Conservation (phyloP, 2,113 vertebrate genomes). For the Myrmecobius fasciatus region DNA sequence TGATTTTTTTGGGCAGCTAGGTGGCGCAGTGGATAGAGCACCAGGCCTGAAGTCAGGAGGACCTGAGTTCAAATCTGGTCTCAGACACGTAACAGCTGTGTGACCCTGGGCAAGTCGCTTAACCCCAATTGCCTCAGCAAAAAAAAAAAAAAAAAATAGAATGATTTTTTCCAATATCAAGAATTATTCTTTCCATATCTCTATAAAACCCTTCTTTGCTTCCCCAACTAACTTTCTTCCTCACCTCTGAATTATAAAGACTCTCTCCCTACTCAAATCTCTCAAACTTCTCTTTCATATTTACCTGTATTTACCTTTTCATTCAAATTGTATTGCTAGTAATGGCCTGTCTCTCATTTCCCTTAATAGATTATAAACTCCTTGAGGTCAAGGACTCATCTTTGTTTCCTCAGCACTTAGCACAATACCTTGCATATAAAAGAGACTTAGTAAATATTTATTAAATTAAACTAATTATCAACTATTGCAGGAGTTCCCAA, state of each 20-base stretch:
- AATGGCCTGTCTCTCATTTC: background rate
- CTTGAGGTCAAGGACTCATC: background rate
- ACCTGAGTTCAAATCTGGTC: too few species aligned
- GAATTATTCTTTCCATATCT: background rate
- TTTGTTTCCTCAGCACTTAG: background rate
- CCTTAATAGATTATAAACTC: background rate
- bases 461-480: background rate
- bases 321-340: background rate
- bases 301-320: background rate
- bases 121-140: too few species aligned
- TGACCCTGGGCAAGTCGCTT: too few species aligned
- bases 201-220: background rate
- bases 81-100: too few species aligned
- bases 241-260: background rate
- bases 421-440: background rate
- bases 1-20: too few species aligned
- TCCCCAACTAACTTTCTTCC: background rate
- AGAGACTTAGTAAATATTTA: background rate
- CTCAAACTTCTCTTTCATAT: background rate
- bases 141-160: too few species aligned
- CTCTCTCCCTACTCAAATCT: background rate
- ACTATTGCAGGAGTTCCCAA: background rate
- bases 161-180: background rate
- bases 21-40: too few species aligned
- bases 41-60: too few species aligned